A percentile compares a stretch with the other conserved stretches of the same genome.
phyloP scores from a whole-genome alignment of 2,797 vertebrate genomes.

The Danionella dracula region DNA sequence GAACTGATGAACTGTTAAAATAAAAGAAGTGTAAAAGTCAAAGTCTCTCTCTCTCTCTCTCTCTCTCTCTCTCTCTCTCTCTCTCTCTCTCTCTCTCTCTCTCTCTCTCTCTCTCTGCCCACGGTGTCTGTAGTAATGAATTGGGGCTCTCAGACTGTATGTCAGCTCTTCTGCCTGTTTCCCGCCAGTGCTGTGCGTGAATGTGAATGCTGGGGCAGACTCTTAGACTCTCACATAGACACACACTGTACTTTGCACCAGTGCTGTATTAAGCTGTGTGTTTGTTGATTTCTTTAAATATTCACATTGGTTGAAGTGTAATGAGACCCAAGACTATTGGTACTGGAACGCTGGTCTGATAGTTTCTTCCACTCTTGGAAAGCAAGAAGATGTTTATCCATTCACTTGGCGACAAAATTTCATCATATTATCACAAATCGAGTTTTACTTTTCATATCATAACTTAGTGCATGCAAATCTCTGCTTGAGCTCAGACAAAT shows the following conservation, averaged over 20 bases:
- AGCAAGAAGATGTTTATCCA: too few species aligned
- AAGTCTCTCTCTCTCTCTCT: too few species aligned
- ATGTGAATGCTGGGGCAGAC: slow-evolving; percentile 18
- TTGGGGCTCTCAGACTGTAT: slow-evolving; percentile 34
- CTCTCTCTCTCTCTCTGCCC: not conserved
- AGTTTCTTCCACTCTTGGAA: too few species aligned
- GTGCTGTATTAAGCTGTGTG: slow-evolving; percentile 14
- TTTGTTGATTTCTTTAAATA: not conserved
- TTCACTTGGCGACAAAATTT: too few species aligned
- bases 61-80: too few species aligned
- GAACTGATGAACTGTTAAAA: too few species aligned
- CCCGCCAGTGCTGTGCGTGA: slow-evolving; percentile 21
- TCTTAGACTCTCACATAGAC: too few species aligned
- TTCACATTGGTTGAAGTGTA: not conserved
- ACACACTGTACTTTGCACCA: slow-evolving; percentile 26
- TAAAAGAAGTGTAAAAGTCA: too few species aligned
- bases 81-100: too few species aligned
- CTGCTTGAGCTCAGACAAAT: not conserved
- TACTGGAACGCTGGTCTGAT: too few species aligned
- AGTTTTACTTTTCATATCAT: not conserved
- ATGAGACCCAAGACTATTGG: too few species aligned
- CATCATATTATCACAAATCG: too few species aligned
- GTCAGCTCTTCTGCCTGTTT: slow-evolving; percentile 27
- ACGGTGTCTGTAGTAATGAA: slow-evolving; percentile 35
- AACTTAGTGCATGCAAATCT: not conserved